These are phyloP conservation scores for Heliornis fulica DNA, from an alignment of 2,113 vertebrate genomes.

Conservation along the genomic window DNA sequence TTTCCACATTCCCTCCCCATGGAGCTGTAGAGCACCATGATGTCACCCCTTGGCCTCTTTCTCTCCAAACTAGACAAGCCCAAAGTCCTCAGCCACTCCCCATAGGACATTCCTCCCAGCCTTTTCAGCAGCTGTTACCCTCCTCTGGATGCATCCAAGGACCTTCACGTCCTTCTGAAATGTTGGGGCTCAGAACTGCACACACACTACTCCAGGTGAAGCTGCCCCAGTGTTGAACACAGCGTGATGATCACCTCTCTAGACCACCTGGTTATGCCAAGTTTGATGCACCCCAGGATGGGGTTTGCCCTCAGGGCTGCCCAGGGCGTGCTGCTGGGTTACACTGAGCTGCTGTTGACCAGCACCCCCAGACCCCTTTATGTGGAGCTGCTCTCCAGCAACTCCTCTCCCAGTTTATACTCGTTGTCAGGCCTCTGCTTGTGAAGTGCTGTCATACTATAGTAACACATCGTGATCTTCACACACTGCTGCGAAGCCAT, in stretches of 20 bases:
- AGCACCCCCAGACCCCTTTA: background rate
- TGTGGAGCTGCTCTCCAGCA: background rate
- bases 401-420: no score
- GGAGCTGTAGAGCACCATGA: background rate
- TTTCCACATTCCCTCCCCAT: background rate
- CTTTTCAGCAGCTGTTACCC: background rate
- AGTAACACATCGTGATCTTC: background rate
- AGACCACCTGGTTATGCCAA: rapidly evolving
- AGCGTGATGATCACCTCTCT: rapidly evolving
- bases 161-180: background rate
- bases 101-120: background rate
- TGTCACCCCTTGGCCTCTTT: background rate
- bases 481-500: background rate
- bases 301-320: background rate
- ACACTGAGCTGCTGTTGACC: rapidly evolving
- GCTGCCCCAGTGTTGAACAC: rapidly evolving
- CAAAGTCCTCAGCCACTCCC: background rate
- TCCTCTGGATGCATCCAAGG: background rate
- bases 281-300: rapidly evolving
- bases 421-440: background rate
- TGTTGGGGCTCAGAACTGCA: rapidly evolving
- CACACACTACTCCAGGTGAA: background rate
- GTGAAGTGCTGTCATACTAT: background rate
- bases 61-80: background rate
- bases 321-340: rapidly evolving